Conservation (phyloP, 2,797 vertebrate species). For the Merluccius polli region DNA sequence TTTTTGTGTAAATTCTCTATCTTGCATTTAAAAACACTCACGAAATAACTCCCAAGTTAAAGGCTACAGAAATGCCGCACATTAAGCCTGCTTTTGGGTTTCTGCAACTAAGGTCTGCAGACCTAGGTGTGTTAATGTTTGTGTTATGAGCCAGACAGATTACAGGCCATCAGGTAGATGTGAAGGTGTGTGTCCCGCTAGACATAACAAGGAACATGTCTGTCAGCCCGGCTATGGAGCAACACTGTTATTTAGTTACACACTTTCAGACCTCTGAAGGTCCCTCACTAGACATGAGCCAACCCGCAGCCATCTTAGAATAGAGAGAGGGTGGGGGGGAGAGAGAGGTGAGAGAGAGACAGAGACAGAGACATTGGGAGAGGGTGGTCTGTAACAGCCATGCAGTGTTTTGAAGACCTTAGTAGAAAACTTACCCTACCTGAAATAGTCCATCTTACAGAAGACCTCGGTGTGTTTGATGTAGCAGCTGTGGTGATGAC, state of each 20-base stretch:
- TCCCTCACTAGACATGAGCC: constrained; percentile 46
- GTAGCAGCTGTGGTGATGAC: constrained; percentile 98
- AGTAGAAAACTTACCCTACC: constrained; percentile 87
- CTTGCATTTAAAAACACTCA: background rate
- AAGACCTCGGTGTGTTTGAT: constrained; percentile 99
- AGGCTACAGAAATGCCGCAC: background rate
- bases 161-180: background rate
- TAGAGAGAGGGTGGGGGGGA: constrained; percentile 2
- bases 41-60: background rate
- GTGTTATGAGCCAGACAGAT: background rate
- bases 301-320: constrained; percentile 48
- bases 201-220: constrained; percentile 55
- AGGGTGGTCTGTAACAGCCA: background rate
- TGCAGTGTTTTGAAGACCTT: constrained; percentile 56
- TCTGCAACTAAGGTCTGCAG: background rate
- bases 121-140: background rate
- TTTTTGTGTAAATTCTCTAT: background rate
- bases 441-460: constrained; percentile 99
- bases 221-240: constrained; percentile 32
- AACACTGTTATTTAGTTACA: constrained; percentile 56
- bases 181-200: constrained; percentile 13
- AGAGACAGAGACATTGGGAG: constrained; percentile 3
- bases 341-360: constrained; percentile 10
- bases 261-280: constrained; percentile 45
- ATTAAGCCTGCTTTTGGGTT: background rate